Conservation (phyloP, 2,113 vertebrate genomes). For the Mirza zaza region DNA sequence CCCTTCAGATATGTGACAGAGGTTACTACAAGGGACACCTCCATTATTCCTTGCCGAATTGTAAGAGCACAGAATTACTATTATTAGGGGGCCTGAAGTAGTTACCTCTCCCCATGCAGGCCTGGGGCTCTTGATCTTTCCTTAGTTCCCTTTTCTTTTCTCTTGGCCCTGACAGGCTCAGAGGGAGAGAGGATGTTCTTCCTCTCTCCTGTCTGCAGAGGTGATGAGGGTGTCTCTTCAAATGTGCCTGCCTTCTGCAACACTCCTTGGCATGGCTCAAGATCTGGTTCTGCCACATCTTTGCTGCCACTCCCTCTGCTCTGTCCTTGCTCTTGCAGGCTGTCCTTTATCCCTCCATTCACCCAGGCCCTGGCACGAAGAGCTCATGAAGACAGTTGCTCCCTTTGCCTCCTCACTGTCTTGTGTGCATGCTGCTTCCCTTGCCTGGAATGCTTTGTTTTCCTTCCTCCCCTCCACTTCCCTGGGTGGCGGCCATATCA, state of each 20-base stretch:
- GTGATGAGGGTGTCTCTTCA: not conserved
- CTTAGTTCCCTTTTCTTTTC: not conserved
- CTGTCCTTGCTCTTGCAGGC: not conserved
- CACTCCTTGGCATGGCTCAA: not conserved
- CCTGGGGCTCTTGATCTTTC: not conserved
- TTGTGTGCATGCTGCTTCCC: not conserved
- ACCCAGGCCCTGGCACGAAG: not conserved
- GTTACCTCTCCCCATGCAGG: not conserved
- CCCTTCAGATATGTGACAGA: slow-evolving; percentile 1
- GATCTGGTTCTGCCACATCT: not conserved
- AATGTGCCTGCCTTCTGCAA: not conserved
- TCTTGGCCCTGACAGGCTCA: not conserved
- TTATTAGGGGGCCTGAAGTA: not conserved
- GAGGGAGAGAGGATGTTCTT: too few relatives aligned
- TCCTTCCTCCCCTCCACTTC: not conserved
- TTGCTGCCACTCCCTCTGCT: not conserved
- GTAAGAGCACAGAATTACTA: slow-evolving; percentile 23
- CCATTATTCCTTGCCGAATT: not conserved
- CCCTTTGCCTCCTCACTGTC: not conserved
- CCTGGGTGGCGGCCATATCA: not conserved
- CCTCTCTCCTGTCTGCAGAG: not conserved
- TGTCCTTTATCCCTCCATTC: too few relatives aligned
- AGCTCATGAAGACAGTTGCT: not conserved
- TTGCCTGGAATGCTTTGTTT: not conserved
- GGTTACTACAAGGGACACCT: not conserved